Evolutionary conservation across 2,888 invertebrate genomes (phyloP).

Genomic region (Hypsopygia costalis): DNA sequence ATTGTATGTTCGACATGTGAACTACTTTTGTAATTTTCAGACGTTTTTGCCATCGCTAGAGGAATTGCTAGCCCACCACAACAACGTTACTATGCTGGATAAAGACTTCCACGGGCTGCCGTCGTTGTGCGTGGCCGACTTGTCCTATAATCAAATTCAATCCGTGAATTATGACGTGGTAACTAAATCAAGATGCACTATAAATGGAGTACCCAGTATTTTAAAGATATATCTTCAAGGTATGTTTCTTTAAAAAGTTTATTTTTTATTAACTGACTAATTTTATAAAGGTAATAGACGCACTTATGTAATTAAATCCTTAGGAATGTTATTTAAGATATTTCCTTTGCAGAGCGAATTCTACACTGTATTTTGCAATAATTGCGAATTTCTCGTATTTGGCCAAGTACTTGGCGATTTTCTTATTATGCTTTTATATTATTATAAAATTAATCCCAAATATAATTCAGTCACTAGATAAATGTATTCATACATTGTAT

Average conservation of each 20-base stretch:
- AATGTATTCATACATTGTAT: not conserved
- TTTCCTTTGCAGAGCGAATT: no score
- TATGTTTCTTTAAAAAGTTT: conserved; percentile 51
- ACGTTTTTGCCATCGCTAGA: conserved; percentile 88
- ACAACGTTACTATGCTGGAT: conserved; percentile 86
- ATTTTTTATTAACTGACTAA: no score
- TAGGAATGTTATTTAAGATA: no score
- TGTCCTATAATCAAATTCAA: conserved; percentile 88
- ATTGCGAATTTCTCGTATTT: no score
- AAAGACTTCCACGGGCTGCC: conserved; percentile 92
- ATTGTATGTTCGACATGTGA: not conserved
- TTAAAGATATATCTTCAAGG: conserved; percentile 91
- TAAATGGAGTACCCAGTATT: conserved; percentile 88
- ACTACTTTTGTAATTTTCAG: conserved; percentile 65
- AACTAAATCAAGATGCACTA: conserved; percentile 88
- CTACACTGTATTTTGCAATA: no score
- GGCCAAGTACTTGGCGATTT: no score
- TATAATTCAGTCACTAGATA: no score
- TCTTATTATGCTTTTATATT: no score
- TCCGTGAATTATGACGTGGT: conserved; percentile 87
- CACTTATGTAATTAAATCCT: no score
- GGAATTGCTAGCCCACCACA: conserved; percentile 88
- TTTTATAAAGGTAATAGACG: no score
- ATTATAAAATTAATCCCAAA: no score
- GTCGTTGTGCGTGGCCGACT: conserved; percentile 88